phyloP scores from a whole-genome alignment of 2,797 vertebrate species.

The Intellagama lesueurii region DNA sequence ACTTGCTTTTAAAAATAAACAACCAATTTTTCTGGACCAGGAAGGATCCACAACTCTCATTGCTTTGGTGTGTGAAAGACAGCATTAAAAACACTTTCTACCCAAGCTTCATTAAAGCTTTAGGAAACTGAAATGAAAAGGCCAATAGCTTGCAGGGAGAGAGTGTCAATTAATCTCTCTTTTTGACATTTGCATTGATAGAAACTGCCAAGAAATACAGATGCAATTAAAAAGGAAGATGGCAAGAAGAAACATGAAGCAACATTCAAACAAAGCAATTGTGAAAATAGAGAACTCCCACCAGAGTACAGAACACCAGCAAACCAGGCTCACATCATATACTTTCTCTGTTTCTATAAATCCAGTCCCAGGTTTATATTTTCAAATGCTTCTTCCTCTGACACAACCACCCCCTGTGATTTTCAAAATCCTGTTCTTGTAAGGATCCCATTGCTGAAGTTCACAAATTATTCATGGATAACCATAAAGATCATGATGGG shows the following conservation, averaged over 20 bases:
- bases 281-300: neutral
- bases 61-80: slow-evolving; percentile 7
- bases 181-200: slow-evolving; percentile 19
- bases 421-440: neutral
- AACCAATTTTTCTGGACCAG: slow-evolving; percentile 2
- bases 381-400: neutral
- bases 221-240: slow-evolving; percentile 11
- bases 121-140: slow-evolving; percentile 33
- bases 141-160: slow-evolving; percentile 5
- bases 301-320: neutral
- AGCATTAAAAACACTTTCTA: slow-evolving; percentile 19
- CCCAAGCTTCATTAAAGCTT: slow-evolving; percentile 12
- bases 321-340: neutral
- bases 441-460: neutral
- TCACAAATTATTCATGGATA: neutral
- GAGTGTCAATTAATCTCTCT: neutral
- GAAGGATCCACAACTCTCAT: neutral
- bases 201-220: neutral
- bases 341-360: neutral
- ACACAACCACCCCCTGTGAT: neutral
- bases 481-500: neutral
- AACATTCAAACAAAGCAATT: neutral
- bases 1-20: neutral
- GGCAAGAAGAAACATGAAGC: slow-evolving; percentile 13
- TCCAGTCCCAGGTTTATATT: neutral